Evolutionary conservation across 2,113 vertebrate genomes (phyloP), one percentile per base, ranked within the genome.

Genomic region (Taxidea taxus): DNA sequence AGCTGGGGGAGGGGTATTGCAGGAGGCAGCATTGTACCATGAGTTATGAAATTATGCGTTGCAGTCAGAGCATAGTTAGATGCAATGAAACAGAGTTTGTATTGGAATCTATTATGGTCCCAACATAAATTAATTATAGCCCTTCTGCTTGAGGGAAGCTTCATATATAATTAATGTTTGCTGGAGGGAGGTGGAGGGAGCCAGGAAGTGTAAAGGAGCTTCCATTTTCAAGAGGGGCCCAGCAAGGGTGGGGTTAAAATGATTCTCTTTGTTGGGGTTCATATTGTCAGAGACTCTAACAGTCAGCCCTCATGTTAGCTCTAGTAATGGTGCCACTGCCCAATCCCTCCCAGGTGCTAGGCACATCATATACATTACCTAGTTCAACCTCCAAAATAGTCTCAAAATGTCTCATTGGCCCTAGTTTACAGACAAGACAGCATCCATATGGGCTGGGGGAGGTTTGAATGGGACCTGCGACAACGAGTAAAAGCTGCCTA

Each of bases 111-210:
- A 96, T 98, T 98, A 98, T 89, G 97, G 98, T 94, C 96, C 93
- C 92, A 98, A 97, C 97, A 98, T 98, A 98, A 98, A 98, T 98
- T 98, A 99, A 98, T 99, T 98, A 99, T 98, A 98, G 97, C 96
- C 78, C 97, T 98, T 98, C 98, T 98, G 98, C 98, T 97, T 96
- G 70, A 98, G 97, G 77, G 85, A 98, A 98, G 66, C 97, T 98
- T 98, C 98, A 98, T 98, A 58, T 96, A 98, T 98, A 98, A 98
- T 99, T 98, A 98, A 98, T 62, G 31, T 91, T 97, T 97, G 94
- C 96, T 98, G 94, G 90, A 82, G 83, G 25, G 23, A 75, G 47
- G 75, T 64, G 51, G 87, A 94, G 70, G 91, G 89, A 74, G 51
- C 25, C 77, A 54, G 85, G 77, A 68, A 92, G 96, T 96, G 68